Evolutionary conservation across 2,888 invertebrate genomes (phyloP).

Genomic region (Platerodrilus igneus): DNA sequence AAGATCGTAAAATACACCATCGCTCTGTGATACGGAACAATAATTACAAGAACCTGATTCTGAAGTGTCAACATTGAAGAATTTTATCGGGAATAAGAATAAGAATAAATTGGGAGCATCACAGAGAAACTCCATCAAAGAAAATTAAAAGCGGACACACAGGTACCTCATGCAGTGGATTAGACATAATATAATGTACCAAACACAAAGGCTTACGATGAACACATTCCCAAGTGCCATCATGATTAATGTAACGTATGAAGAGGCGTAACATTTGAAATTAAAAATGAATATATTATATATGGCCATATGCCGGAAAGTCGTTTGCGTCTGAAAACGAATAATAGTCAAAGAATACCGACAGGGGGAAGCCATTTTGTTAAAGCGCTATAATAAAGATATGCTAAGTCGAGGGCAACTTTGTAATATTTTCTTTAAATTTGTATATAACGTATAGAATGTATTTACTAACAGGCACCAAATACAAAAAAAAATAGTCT

Average conservation of each 20-base stretch:
- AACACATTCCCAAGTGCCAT: conserved; percentile 31
- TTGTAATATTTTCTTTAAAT: conserved; percentile 6
- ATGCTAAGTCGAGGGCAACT: conserved; percentile 26
- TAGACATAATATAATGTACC: conserved; percentile 1
- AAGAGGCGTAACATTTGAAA: conserved; percentile 34
- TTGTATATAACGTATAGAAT: no score
- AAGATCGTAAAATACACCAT: no score
- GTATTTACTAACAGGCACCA: no score
- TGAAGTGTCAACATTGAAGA: no score
- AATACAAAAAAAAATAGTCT: no score
- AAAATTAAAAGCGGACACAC: no score
- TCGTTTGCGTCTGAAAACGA: conserved; percentile 28
- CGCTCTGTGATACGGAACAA: no score
- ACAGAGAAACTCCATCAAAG: no score
- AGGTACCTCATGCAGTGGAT: conserved; percentile 1
- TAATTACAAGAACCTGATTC: no score
- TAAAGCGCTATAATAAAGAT: conserved; percentile 32
- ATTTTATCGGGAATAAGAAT: no score
- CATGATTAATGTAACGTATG: conserved; percentile 36
- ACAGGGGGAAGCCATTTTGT: conserved; percentile 33
- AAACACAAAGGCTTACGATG: conserved; percentile 31
- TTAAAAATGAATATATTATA: conserved; percentile 33
- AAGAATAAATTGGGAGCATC: no score
- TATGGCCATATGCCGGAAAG: conserved; percentile 26
- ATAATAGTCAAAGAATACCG: conserved; percentile 34